Percentiles rank a stretch among this genome's conserved stretches.
These are phyloP conservation scores for Drusus annulatus DNA, from an alignment of 1,140 invertebrate genomes.

Conservation along the genomic window DNA sequence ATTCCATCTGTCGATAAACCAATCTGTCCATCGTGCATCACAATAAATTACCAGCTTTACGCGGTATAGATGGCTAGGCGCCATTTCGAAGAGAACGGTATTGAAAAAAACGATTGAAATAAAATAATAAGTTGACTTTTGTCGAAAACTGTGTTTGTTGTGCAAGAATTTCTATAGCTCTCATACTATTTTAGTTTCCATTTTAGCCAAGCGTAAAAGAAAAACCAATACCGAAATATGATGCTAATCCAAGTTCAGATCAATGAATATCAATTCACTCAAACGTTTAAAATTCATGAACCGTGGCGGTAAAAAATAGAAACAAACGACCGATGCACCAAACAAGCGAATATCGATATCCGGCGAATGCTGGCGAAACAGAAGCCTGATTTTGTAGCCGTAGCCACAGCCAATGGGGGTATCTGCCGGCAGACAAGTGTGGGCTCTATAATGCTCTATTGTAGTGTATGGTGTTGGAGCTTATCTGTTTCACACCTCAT, in stretches of 20 bases:
- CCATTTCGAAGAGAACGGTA: neutral
- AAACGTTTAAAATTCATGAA: constrained; percentile 7
- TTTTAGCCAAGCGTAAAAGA: too few relatives aligned
- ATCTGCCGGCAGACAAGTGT: neutral
- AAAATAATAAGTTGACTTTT: too few relatives aligned
- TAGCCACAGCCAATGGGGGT: neutral
- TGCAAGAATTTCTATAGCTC: too few relatives aligned
- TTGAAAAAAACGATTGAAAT: too few relatives aligned
- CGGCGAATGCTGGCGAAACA: neutral
- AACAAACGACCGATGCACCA: constrained; percentile 26
- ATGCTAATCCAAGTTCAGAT: neutral
- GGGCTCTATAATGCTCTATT: neutral
- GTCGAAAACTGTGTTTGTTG: too few relatives aligned
- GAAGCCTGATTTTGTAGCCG: neutral
- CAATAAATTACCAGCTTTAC: neutral
- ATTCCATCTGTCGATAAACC: neutral
- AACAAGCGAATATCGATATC: constrained; percentile 36
- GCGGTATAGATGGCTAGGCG: neutral
- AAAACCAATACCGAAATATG: too few relatives aligned
- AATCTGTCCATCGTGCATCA: neutral
- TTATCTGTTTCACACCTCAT: constrained; percentile 72
- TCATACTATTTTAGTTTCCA: too few relatives aligned
- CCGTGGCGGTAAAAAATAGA: constrained; percentile 14
- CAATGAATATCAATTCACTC: constrained; percentile 29
- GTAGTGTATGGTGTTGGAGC: constrained; percentile 47